Conservation (phyloP, 1,140 invertebrate genomes). For the Heliothis virescens region DNA sequence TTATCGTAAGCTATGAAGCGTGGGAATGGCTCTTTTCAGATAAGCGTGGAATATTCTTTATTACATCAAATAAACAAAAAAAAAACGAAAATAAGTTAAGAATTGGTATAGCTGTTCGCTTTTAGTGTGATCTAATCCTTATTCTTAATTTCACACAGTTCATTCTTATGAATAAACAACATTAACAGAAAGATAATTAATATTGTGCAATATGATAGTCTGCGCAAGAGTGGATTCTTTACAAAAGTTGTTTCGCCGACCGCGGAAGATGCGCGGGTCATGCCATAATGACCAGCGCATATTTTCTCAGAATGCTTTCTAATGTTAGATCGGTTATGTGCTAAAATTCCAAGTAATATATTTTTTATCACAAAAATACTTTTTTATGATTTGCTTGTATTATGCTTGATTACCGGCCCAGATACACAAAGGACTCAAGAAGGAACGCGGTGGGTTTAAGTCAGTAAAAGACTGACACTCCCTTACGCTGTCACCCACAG, state of each 20-base stretch:
- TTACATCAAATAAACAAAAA: no score
- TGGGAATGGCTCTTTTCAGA: not conserved
- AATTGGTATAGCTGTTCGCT: not conserved
- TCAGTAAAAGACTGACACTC: no score
- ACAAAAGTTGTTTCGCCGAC: slow-evolving; percentile 1
- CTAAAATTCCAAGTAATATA: not conserved
- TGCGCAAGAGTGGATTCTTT: slow-evolving; percentile 36
- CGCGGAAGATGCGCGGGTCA: slow-evolving; percentile 19
- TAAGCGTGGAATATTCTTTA: no score
- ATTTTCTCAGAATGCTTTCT: slow-evolving; percentile 31
- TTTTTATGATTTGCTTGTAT: not conserved
- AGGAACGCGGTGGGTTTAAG: no score
- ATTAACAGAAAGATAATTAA: slow-evolving; percentile 1
- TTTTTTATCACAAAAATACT: not conserved
- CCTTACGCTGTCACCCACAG: no score
- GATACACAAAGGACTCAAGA: no score
- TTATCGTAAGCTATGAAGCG: not conserved
- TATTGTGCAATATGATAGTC: slow-evolving; percentile 30
- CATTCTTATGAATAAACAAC: slow-evolving; percentile 22
- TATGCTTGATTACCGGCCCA: no score
- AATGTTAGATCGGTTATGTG: slow-evolving; percentile 15
- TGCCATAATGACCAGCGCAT: slow-evolving; percentile 26
- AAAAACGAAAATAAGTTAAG: not conserved
- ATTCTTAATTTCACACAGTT: slow-evolving; percentile 5
- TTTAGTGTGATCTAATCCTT: slow-evolving; percentile 9